Evolutionary conservation across 1,140 invertebrate species (phyloP).

Genomic region (Monochamus saltuarius): DNA sequence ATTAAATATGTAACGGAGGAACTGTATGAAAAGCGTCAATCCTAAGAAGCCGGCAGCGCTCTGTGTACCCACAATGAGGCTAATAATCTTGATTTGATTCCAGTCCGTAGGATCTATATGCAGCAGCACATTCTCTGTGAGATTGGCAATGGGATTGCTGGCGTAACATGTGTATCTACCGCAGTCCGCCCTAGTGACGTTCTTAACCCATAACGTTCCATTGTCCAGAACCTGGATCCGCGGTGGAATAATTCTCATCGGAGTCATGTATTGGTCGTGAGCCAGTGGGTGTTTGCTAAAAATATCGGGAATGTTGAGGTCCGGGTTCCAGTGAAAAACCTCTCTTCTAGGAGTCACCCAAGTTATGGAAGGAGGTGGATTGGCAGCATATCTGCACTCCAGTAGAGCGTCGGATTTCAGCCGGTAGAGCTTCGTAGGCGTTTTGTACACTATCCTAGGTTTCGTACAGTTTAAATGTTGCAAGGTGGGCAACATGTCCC

Average conservation of each 20-base stretch:
- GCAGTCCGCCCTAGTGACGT: slow-evolving; percentile 71
- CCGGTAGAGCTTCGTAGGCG: slow-evolving; percentile 61
- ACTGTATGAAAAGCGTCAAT: slow-evolving; percentile 74
- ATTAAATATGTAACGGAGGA: slow-evolving; percentile 68
- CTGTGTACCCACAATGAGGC: slow-evolving; percentile 76
- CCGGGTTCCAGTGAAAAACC: slow-evolving; percentile 72
- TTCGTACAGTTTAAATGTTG: slow-evolving; percentile 69
- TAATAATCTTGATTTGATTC: slow-evolving; percentile 79
- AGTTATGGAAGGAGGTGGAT: slow-evolving; percentile 75
- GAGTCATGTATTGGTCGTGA: slow-evolving; percentile 57
- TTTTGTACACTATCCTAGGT: slow-evolving; percentile 60
- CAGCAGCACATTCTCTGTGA: slow-evolving; percentile 69
- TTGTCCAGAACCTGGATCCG: slow-evolving; percentile 58
- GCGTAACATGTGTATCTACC: slow-evolving; percentile 88
- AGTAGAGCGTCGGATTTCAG: slow-evolving; percentile 68
- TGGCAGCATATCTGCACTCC: slow-evolving; percentile 75
- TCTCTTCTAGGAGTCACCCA: slow-evolving; percentile 79
- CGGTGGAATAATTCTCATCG: slow-evolving; percentile 55
- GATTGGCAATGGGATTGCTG: slow-evolving; percentile 77
- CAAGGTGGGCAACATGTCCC: slow-evolving; percentile 66
- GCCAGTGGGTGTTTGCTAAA: slow-evolving; percentile 66
- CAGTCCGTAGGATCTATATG: slow-evolving; percentile 80
- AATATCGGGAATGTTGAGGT: slow-evolving; percentile 62
- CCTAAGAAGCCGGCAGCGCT: slow-evolving; percentile 77
- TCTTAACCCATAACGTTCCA: slow-evolving; percentile 57